Base-by-base conservation (phyloP, 1,140 invertebrate species). In the Arion vulgaris region DNA sequence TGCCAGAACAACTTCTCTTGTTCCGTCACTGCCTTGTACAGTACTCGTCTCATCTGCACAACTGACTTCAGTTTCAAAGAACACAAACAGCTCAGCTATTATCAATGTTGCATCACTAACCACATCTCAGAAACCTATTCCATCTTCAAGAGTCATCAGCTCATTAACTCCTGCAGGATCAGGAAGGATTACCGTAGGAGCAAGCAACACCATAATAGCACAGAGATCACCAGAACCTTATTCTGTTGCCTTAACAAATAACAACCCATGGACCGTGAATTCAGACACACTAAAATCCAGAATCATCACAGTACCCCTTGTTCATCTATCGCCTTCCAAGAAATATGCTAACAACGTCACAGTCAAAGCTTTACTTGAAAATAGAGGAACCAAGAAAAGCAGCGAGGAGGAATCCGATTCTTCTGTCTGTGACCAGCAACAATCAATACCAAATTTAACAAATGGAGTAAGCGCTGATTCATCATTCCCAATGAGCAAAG, bases 301-400 rank as follows among this genome's bases (percentile, higher is more conserved):
- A 32, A 69, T 74, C 34, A 73, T 74, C 13, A 74, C 39, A 51
- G 71, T 73, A 26, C 78, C 77, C n/a, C 83, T 81, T 68, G 72
- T 68, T 9, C 80, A 71, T n/a, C 49, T 66, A 26, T 72, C 76
- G 23, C 75, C 78, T 34, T 38, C 73, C 66, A 69, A 77, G 51
- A 90, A 88, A 57, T 90, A 90, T 80, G 88, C 88, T 5, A 85
- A 84, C 28, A 89, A 89, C 83, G 85, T 90, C 7, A 90, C 89
- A 66, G 89, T 90, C 0, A 90, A 89, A 85, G 85, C 85, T 45
- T 81, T 89, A 36, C 77, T 90, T 53, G 88, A 89, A 73, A 88
- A 79, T 39, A 57, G 86, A 82, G 83, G 80, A 19, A 74, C 85
- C 9, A 68, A 78, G 28, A 88, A 85, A 62, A 34, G 23, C 11